Conservation (phyloP, 2,888 invertebrate species). For the Drosophila tanythrix region DNA sequence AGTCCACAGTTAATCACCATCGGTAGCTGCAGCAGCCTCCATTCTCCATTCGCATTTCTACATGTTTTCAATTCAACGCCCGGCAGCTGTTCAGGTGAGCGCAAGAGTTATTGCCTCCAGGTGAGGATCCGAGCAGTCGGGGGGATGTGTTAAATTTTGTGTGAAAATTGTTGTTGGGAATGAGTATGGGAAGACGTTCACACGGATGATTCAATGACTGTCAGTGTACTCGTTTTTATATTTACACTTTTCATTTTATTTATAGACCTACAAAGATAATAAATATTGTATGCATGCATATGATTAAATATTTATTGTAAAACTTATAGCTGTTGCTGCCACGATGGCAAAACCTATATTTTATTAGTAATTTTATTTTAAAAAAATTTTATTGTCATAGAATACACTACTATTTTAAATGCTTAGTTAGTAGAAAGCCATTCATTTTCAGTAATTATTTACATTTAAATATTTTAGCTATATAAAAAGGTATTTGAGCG, state of each 20-base stretch:
- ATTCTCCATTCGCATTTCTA: slow-evolving; percentile 17
- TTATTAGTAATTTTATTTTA: background rate
- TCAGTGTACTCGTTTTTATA: slow-evolving; percentile 11
- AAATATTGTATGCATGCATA: slow-evolving; percentile 7
- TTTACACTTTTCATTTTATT: slow-evolving; percentile 13
- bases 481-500: background rate
- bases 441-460: background rate
- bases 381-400: background rate
- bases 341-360: background rate
- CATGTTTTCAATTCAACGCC: slow-evolving; percentile 33
- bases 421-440: background rate
- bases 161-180: slow-evolving; percentile 49
- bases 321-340: background rate
- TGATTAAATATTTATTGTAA: slow-evolving; percentile 11
- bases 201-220: slow-evolving; percentile 28
- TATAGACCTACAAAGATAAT: slow-evolving; percentile 1
- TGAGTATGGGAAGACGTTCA: slow-evolving; percentile 8
- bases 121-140: slow-evolving; percentile 34
- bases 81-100: slow-evolving; percentile 47
- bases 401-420: background rate
- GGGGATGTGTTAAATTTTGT: slow-evolving; percentile 56
- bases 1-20: slow-evolving; percentile 59
- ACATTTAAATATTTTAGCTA: background rate
- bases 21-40: slow-evolving; percentile 27
- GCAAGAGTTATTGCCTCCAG: slow-evolving; percentile 56